Evolutionary conservation across 2,113 vertebrate genomes (phyloP).

Genomic region (Mormyrus iriodes): DNA sequence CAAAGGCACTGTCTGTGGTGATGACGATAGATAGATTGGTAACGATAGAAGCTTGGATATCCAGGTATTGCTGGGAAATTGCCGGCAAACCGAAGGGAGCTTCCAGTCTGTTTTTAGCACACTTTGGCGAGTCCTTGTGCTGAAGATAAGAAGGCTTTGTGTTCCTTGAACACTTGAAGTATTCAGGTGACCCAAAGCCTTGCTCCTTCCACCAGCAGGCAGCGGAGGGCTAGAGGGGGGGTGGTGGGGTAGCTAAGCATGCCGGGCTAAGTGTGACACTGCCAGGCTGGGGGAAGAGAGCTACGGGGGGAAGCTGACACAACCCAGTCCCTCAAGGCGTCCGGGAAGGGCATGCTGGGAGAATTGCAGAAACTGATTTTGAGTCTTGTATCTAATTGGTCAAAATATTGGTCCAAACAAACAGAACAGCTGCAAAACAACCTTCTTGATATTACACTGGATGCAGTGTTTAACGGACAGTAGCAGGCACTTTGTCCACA

Average conservation of each 20-base stretch:
- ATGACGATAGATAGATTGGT: too few relatives aligned
- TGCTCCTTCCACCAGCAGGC: neutral
- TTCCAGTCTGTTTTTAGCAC: neutral
- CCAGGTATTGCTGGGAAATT: neutral
- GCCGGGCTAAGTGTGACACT: neutral
- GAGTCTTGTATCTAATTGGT: neutral
- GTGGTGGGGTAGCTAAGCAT: neutral
- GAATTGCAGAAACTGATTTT: neutral
- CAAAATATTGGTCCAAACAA: neutral
- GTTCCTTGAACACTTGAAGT: neutral
- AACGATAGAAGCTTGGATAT: neutral
- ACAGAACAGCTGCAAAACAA: neutral
- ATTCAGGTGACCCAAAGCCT: neutral
- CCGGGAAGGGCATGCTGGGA: neutral
- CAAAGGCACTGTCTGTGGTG: neutral
- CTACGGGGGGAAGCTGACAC: neutral
- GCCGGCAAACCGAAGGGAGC: neutral
- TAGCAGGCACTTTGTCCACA: neutral
- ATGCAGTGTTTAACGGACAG: too few relatives aligned
- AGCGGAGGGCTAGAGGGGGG: neutral
- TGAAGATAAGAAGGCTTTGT: neutral
- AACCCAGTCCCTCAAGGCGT: neutral
- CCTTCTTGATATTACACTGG: neutral
- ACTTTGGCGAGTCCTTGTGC: conserved; percentile 17
- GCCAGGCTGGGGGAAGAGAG: neutral